Conservation (phyloP, 2,113 vertebrate genomes). For the Amblyornis subalaris region DNA sequence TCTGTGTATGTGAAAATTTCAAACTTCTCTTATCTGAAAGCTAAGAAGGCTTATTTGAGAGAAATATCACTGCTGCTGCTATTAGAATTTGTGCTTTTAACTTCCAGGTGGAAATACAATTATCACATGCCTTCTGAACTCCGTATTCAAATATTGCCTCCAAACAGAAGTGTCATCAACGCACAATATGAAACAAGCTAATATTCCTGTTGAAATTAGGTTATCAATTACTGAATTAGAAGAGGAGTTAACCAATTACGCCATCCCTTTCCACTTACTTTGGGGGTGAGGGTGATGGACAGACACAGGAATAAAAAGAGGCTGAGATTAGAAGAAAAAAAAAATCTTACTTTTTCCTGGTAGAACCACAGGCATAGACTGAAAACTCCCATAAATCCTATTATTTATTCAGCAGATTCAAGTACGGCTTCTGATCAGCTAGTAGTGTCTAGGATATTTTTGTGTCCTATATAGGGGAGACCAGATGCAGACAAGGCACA, state of each 20-base stretch:
- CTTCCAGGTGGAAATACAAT: not conserved
- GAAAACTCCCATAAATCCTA: not conserved
- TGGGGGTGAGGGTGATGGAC: not conserved
- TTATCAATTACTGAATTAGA: not conserved
- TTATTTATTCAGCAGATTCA: not conserved
- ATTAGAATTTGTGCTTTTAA: not conserved
- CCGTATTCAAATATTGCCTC: not conserved
- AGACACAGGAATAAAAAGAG: not conserved
- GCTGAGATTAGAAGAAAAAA: not conserved
- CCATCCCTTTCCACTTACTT: not conserved
- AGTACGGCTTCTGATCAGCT: not conserved
- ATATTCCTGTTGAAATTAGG: not conserved
- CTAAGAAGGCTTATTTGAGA: not conserved
- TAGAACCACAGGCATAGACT: not conserved
- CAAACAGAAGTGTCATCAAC: not conserved
- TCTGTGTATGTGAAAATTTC: not conserved
- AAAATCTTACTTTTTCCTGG: not conserved
- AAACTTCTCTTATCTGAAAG: not conserved
- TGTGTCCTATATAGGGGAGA: not conserved
- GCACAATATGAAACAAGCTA: not conserved
- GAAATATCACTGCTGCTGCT: not conserved
- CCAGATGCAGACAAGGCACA: constrained; percentile 25
- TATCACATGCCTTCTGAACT: not conserved
- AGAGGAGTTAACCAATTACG: not conserved
- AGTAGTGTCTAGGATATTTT: not conserved